Conservation (phyloP, 2,888 invertebrate species). For the Philopedon plagiatum region DNA sequence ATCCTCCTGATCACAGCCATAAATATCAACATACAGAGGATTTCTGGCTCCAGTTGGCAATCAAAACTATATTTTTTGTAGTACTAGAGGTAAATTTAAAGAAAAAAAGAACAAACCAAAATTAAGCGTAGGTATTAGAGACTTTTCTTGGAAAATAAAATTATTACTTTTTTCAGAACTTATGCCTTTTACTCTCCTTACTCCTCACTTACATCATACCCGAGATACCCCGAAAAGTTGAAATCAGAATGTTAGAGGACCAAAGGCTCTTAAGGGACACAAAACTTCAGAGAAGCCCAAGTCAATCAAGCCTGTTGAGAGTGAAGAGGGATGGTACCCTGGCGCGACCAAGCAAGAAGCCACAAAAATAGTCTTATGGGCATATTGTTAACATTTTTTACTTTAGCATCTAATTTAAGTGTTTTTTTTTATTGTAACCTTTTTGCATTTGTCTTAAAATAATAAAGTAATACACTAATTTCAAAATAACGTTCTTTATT, state of each 20-base stretch:
- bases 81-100: slow-evolving; percentile 72
- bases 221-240: slow-evolving; percentile 37
- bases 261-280: slow-evolving; percentile 42
- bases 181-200: slow-evolving; percentile 32
- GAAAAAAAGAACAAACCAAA: no score
- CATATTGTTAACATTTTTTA: no score
- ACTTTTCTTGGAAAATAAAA: no score
- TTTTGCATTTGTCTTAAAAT: no score
- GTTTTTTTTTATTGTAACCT: no score
- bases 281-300: not conserved
- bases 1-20: slow-evolving; percentile 57
- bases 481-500: no score
- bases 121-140: no score
- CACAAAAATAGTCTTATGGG: no score
- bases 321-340: not conserved
- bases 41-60: slow-evolving; percentile 74
- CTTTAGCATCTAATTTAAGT: no score
- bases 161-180: slow-evolving; percentile 18
- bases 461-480: no score
- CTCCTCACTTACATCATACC: slow-evolving; percentile 38
- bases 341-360: not conserved
- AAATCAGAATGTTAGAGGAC: slow-evolving; percentile 36
- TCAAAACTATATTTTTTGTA: slow-evolving; percentile 73
- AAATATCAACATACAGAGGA: slow-evolving; percentile 66
- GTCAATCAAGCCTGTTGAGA: not conserved